Evolutionary conservation across 2,888 invertebrate genomes (phyloP).

Genomic region (Protophormia terraenovae): DNA sequence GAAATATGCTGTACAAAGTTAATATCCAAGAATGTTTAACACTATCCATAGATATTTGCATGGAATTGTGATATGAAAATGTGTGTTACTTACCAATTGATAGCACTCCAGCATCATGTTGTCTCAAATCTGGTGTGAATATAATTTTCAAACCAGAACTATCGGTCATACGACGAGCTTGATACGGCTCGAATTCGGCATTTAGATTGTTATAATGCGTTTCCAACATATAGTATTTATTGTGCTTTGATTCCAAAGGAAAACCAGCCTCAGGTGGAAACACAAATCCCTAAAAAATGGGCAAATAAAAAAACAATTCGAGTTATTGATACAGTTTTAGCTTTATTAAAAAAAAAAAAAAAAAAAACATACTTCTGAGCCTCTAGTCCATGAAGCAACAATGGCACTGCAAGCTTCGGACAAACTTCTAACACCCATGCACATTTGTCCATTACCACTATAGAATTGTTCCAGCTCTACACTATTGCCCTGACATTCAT

Average conservation of each 20-base stretch:
- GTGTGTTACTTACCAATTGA: slow-evolving; percentile 79
- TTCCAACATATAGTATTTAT: slow-evolving; percentile 85
- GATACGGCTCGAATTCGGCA: slow-evolving; percentile 73
- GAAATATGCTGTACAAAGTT: slow-evolving; percentile 1
- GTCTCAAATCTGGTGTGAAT: slow-evolving; percentile 84
- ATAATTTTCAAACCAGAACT: slow-evolving; percentile 85
- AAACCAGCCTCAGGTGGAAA: slow-evolving; percentile 87
- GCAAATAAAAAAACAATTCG: not conserved
- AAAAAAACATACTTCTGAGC: slow-evolving; percentile 84
- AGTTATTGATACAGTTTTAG: too few relatives aligned
- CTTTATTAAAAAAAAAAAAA: too few relatives aligned
- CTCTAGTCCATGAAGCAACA: slow-evolving; percentile 85
- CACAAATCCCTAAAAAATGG: slow-evolving; percentile 83
- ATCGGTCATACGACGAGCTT: slow-evolving; percentile 81
- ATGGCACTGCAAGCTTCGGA: slow-evolving; percentile 84
- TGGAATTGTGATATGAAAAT: not conserved
- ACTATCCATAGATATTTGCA: too few relatives aligned
- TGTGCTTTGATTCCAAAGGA: slow-evolving; percentile 84
- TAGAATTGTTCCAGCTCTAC: slow-evolving; percentile 82
- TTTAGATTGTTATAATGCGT: slow-evolving; percentile 86
- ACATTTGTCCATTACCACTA: slow-evolving; percentile 82
- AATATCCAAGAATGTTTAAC: not conserved
- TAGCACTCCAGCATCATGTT: slow-evolving; percentile 86
- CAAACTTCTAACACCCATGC: slow-evolving; percentile 83
- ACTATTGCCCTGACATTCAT: slow-evolving; percentile 84